These are phyloP conservation scores for Oceanodroma tethys DNA, from an alignment of 2,113 vertebrate genomes.

Conservation along the genomic window DNA sequence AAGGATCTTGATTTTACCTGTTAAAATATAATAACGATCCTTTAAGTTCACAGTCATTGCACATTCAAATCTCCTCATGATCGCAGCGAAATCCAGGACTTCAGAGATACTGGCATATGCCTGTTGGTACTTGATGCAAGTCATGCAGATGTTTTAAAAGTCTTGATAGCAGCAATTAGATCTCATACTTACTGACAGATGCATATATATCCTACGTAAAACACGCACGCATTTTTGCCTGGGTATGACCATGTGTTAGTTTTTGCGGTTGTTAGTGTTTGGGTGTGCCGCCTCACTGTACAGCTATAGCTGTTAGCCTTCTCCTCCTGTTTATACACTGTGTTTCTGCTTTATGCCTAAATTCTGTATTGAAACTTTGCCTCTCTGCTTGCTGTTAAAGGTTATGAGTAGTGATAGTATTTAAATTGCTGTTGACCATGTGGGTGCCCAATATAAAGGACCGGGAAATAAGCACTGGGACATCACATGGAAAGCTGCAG, in stretches of 20 bases:
- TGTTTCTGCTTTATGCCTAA: not conserved
- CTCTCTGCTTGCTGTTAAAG: constrained; percentile 9
- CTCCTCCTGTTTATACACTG: not conserved
- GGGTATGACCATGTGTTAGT: not conserved
- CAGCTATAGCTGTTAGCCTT: not conserved
- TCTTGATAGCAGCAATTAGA: not conserved
- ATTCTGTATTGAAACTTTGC: not conserved
- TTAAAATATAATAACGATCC: not conserved
- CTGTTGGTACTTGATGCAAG: not conserved
- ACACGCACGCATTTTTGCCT: not conserved
- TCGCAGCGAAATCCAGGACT: not conserved
- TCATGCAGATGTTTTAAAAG: not conserved
- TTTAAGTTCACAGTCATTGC: not conserved
- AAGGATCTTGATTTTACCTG: not conserved
- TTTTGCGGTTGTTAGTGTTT: not conserved
- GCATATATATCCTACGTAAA: rapidly evolving
- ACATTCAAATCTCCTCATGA: not conserved
- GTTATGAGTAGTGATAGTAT: constrained; percentile 12
- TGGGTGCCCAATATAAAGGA: constrained; percentile 63
- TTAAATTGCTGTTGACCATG: constrained; percentile 67
- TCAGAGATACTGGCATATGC: not conserved
- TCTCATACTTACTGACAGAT: not conserved
- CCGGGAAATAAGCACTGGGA: constrained; percentile 73
- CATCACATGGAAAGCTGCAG: constrained; percentile 68
- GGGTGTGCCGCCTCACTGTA: not conserved